Evolutionary conservation across 2,888 invertebrate species (phyloP).

Genomic region (Drosophila prolongata): DNA sequence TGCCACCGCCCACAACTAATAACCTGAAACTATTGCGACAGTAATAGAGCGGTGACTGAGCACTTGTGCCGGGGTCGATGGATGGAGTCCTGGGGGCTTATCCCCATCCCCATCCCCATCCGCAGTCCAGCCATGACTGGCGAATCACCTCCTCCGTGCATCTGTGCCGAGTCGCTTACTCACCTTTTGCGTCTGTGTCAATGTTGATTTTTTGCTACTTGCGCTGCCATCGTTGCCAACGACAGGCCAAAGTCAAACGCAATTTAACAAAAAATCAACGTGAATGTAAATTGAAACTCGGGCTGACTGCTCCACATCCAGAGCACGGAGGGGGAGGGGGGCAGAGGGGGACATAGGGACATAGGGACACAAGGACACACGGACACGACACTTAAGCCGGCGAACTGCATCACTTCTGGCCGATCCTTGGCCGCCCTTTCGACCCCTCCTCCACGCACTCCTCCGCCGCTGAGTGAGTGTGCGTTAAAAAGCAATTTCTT

Average conservation of each 20-base stretch:
- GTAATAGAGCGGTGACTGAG: conserved; percentile 10
- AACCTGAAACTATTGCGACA: conserved; percentile 11
- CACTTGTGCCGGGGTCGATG: not conserved
- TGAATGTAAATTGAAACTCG: conserved; percentile 74
- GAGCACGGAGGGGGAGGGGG: not conserved
- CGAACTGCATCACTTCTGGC: conserved; percentile 33
- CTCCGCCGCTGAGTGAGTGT: conserved; percentile 14
- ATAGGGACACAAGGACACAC: conserved; percentile 6
- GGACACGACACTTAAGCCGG: conserved; percentile 40
- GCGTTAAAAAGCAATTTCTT: conserved; percentile 71
- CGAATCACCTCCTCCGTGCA: not conserved
- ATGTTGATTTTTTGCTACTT: conserved; percentile 65
- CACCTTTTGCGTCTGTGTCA: conserved; percentile 64
- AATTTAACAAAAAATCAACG: conserved; percentile 77
- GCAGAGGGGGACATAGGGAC: not conserved
- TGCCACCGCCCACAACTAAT: conserved; percentile 3
- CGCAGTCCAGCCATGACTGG: not conserved
- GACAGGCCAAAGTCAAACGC: conserved; percentile 71
- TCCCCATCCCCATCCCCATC: not conserved
- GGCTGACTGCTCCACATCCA: conserved; percentile 31
- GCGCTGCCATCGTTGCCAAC: conserved; percentile 35
- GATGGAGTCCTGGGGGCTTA: not conserved
- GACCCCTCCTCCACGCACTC: conserved; percentile 7
- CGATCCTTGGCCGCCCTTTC: conserved; percentile 11
- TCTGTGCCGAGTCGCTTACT: conserved; percentile 29